Percentiles rank a stretch among this genome's conserved stretches.
phyloP scores from a whole-genome alignment of 2,797 vertebrate species.

The Ctenopoma multispine region DNA sequence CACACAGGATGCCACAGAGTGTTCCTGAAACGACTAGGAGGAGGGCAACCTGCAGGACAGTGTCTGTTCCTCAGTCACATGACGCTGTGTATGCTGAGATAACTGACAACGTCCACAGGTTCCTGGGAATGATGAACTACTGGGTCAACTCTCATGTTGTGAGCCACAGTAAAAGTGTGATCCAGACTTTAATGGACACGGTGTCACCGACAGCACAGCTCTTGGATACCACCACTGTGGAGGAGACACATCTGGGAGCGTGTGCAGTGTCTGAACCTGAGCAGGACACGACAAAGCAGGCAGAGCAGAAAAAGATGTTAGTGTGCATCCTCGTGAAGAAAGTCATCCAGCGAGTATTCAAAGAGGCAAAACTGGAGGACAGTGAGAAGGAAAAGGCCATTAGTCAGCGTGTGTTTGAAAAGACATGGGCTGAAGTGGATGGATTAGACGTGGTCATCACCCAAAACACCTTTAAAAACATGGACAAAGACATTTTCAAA shows the following conservation, averaged over 20 bases:
- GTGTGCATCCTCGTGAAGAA: too few species aligned
- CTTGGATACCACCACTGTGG: background rate
- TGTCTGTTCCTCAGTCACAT: background rate
- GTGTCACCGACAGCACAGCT: too few species aligned
- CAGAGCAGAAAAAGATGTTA: background rate
- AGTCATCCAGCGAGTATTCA: background rate
- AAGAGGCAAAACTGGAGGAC: background rate
- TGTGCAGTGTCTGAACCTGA: background rate
- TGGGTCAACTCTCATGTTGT: background rate
- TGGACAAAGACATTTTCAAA: background rate
- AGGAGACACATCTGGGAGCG: background rate
- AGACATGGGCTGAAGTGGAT: background rate
- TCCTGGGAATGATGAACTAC: background rate
- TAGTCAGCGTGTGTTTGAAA: background rate
- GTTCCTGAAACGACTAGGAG: too few species aligned
- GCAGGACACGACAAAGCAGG: background rate
- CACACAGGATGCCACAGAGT: background rate
- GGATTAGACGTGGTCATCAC: background rate
- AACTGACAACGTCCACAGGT: background rate
- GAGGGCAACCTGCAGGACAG: background rate
- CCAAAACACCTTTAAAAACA: too few species aligned
- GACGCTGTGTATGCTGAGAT: background rate
- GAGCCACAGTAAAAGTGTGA: background rate
- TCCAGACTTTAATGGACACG: fast-evolving
- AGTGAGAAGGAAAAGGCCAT: background rate